phyloP scores from a whole-genome alignment of 37 sponge, comb jelly and placozoan species.

The Aplysina aerophoba region DNA sequence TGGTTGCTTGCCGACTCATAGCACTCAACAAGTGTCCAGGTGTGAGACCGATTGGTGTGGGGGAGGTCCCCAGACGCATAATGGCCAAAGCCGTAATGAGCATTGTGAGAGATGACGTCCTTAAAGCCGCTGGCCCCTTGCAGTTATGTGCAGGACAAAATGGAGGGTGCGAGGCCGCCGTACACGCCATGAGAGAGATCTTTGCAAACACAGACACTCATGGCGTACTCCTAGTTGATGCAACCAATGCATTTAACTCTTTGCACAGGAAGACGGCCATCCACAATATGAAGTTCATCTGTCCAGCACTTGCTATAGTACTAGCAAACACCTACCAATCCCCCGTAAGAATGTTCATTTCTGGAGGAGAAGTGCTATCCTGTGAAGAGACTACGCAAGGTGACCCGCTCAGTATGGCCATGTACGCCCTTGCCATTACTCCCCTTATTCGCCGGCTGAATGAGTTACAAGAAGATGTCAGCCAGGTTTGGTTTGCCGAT shows the following conservation, averaged over 20 bases:
- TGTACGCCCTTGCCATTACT: too few relatives aligned
- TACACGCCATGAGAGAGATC: neutral
- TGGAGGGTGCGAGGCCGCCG: neutral
- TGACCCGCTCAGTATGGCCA: neutral
- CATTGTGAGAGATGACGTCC: neutral
- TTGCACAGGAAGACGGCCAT: neutral
- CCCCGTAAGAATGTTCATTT: neutral
- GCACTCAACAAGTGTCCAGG: too few relatives aligned
- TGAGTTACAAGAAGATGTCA: neutral
- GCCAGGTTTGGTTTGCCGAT: neutral
- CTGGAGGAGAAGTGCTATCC: neutral
- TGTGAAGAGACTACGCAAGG: conserved; percentile 10
- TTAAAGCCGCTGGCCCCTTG: neutral
- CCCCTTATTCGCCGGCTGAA: conserved; percentile 1
- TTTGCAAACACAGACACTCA: neutral
- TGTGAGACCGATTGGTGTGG: conserved; percentile 3
- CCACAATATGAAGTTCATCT: neutral
- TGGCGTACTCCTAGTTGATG: neutral
- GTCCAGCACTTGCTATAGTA: neutral
- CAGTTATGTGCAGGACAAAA: conserved; percentile 16
- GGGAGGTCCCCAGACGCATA: neutral
- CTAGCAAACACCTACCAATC: neutral
- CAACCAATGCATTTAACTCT: neutral
- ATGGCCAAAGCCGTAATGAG: neutral
- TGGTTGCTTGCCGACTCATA: neutral